Base-by-base conservation (phyloP, 1,140 invertebrate genomes). In the Drosophila jambulina region DNA sequence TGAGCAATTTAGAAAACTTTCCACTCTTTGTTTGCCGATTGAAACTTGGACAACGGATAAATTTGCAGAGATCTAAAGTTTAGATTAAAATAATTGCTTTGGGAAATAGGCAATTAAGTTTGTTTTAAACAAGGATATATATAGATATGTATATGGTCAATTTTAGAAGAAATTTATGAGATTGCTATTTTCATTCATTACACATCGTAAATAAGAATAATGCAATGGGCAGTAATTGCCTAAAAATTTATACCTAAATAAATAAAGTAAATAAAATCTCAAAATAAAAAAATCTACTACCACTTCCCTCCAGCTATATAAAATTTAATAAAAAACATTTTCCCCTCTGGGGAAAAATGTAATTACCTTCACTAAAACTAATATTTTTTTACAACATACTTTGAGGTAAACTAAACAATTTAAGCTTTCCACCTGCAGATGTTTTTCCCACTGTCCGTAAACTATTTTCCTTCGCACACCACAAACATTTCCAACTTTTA, bases 1-100 rank as follows among this genome's bases (percentile, higher is more conserved):
- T 88, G 85, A 81, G 78, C 85, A 88, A 90, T 84, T 88, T 78
- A 80, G 64, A 90, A 88, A 88, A 63, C 70, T 90, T 86, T 84
- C 53, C 43, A 27, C 43, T 19, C 48, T 61, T 69, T 77, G 68
- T 68, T 75, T 58, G 23, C 45, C 75, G 43, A 54, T 70, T 49
- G 64, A 78, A 70, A 78, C 57, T 60, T 51, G 53, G 36, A 59
- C 43, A 71, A 40, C 29, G 27, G 21, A 38, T 38, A 27, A 45
- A 34, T 34, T 25, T 43, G 25, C 21, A 21, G 12, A 49, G 45
- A 60, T 72, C 21, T 51, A 34, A 70, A 70, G 34, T 56, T 40
- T 6, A 29, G 42, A 70, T 25, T 38, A 58, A 70, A 71, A 34
- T 46, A 72, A 71, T 40, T 67, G 34, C 38, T 34, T 25, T 25